Conservation (phyloP, 2,797 vertebrate genomes). For the Eupleurogrammus muticus region DNA sequence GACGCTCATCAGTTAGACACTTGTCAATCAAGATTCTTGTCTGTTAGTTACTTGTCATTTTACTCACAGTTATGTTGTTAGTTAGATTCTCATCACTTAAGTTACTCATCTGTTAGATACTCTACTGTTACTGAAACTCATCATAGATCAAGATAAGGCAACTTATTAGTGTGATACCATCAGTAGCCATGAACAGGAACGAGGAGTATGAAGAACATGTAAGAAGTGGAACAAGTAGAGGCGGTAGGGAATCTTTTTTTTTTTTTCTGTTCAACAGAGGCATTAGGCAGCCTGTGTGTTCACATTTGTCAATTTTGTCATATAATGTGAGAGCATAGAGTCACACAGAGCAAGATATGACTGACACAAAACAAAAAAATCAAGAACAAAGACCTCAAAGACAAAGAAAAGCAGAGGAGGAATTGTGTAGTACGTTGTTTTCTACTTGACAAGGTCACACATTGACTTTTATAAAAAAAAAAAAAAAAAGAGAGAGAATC, state of each 20-base stretch:
- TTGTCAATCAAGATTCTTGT: too few species aligned
- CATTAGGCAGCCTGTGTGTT: constrained; percentile 46
- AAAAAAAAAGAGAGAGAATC: constrained; percentile 26
- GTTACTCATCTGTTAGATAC: too few species aligned
- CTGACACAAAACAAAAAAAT: constrained; percentile 7
- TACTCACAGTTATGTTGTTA: too few species aligned
- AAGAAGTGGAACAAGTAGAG: constrained; percentile 8
- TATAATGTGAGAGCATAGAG: constrained; percentile 25
- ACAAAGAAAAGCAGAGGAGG: constrained; percentile 50
- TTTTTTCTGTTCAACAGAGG: constrained; percentile 37
- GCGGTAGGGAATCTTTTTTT: constrained; percentile 23
- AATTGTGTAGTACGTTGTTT: constrained; percentile 62
- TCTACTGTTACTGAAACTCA: constrained; percentile 10
- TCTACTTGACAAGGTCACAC: constrained; percentile 64
- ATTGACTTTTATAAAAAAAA: constrained; percentile 41
- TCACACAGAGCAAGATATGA: constrained; percentile 23
- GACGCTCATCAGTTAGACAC: too few species aligned
- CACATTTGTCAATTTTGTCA: constrained; percentile 40
- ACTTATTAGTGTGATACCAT: constrained; percentile 25
- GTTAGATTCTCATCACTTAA: too few species aligned
- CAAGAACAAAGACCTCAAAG: constrained; percentile 61
- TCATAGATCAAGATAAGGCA: constrained; percentile 14
- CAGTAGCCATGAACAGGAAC: constrained; percentile 39
- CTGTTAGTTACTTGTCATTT: too few species aligned
- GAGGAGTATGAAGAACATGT: constrained; percentile 16